phyloP scores from a whole-genome alignment of 2,888 invertebrate genomes.

The Agriopis aurantiaria region DNA sequence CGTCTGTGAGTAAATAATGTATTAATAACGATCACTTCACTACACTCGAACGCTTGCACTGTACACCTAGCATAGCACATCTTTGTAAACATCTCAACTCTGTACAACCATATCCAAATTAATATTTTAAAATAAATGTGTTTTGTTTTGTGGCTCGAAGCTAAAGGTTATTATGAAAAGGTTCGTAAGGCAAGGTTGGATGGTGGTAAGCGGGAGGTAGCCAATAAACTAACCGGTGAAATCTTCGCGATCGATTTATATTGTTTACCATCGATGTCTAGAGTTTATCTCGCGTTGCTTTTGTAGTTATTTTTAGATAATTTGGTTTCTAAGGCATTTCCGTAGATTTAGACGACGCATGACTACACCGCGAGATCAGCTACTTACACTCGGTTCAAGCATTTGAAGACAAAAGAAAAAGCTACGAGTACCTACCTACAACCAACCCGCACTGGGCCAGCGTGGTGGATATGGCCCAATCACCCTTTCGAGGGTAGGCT shows the following conservation, averaged over 20 bases:
- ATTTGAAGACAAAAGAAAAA: too few species aligned
- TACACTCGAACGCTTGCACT: constrained; percentile 34
- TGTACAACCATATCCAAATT: constrained; percentile 8
- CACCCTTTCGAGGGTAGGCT: too few species aligned
- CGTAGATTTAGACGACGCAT: not conserved
- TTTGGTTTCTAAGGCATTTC: not conserved
- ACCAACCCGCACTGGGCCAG: too few species aligned
- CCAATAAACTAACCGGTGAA: constrained; percentile 33
- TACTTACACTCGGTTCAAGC: too few species aligned
- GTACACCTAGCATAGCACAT: constrained; percentile 1
- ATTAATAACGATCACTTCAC: constrained; percentile 77
- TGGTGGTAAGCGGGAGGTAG: constrained; percentile 39
- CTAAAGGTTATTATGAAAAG: constrained; percentile 23
- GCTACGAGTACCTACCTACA: too few species aligned
- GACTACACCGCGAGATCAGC: too few species aligned
- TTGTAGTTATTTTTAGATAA: constrained; percentile 4
- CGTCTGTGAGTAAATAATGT: constrained; percentile 60
- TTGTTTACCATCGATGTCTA: constrained; percentile 12
- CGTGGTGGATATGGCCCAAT: too few species aligned
- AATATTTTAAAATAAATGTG: not conserved
- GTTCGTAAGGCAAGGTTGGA: constrained; percentile 30
- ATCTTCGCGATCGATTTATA: constrained; percentile 19
- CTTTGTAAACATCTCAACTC: constrained; percentile 12
- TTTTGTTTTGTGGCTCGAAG: too few species aligned
- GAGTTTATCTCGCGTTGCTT: not conserved